Evolutionary conservation across 2,888 invertebrate species (phyloP).

Genomic region (Xiphydria camelus): DNA sequence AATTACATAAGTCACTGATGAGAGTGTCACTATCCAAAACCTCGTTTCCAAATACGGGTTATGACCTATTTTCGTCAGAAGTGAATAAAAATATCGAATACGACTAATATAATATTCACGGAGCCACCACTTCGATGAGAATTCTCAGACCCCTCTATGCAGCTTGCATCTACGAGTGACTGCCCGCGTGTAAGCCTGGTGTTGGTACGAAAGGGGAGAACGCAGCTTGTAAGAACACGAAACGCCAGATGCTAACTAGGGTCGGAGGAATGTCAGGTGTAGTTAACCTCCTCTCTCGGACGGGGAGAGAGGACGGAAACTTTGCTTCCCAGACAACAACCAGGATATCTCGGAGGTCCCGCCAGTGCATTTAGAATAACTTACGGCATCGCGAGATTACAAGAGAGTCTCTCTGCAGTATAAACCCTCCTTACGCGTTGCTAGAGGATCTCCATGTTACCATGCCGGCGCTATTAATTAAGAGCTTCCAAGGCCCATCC

Average conservation of each 20-base stretch:
- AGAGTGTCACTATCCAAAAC: too few relatives aligned
- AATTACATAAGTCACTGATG: too few relatives aligned
- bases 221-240: too few relatives aligned
- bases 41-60: too few relatives aligned
- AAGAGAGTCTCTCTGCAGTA: slow-evolving; percentile 52
- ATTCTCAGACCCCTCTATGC: too few relatives aligned
- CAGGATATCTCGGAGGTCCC: slow-evolving; percentile 49
- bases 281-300: slow-evolving; percentile 18
- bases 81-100: too few relatives aligned
- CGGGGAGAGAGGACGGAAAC: slow-evolving; percentile 1
- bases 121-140: too few relatives aligned
- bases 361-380: slow-evolving; percentile 56
- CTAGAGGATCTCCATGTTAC: slow-evolving; percentile 24
- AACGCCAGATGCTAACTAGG: slow-evolving; percentile 14
- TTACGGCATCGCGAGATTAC: slow-evolving; percentile 56
- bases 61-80: too few relatives aligned
- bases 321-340: slow-evolving; percentile 44
- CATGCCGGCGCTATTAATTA: slow-evolving; percentile 48
- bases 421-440: slow-evolving; percentile 46
- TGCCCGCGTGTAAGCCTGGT: too few relatives aligned
- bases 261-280: slow-evolving; percentile 24
- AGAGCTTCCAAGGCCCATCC: slow-evolving; percentile 47
- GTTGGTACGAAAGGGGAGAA: too few relatives aligned
- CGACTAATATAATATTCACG: too few relatives aligned
- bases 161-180: too few relatives aligned